Base-by-base conservation (phyloP, 1,140 invertebrate genomes). In the Hyposmocoma kahamanoa region DNA sequence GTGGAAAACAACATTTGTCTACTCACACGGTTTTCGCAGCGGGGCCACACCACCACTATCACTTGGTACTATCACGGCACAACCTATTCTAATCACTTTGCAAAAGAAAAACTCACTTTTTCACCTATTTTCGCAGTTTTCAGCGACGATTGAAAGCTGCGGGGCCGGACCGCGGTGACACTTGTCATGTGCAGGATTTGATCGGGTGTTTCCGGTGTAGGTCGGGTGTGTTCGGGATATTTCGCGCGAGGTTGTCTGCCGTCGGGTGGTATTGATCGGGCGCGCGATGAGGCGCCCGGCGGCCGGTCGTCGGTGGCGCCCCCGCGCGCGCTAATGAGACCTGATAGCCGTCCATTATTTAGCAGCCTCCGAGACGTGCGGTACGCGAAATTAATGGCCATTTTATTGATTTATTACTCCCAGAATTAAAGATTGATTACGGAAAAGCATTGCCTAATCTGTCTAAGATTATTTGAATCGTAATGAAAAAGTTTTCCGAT, bases 261-360 rank as follows among this genome's bases (percentile, higher is more conserved):
- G 34, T 60, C 65, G 71, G 22, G 22, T 15, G 26, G 56, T 83
- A 83, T 83, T 76, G 78, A 82, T 82, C 72, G 59, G 10, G 18
- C 24, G n/a, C 46, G 19, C 36, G 48, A 38, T 49, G 61, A 55
- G 77, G 77, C 77, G 77, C 77, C 80, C 59, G 66, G 65, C 66
- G 53, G 70, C 69, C 77, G 69, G 73, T 54, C 80, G 75, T 67
- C 79, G 46, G 67, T 72, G 65, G 77, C 72, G 76, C 75, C 77
- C 70, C 69, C 53, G 47, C 52, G 58, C 62, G 53, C 61, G 62
- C 57, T 81, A 80, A 84, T 82, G 68, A 82, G 58, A 84, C 48
- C 68, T 72, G 70, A 83, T 80, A 66, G 71, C 54, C 59, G 67
- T 80, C 70, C 76, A 82, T 84, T 82, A 84, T 82, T 80, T 79